phyloP scores from a whole-genome alignment of 2,888 invertebrate genomes.

The Danaus chrysippus region DNA sequence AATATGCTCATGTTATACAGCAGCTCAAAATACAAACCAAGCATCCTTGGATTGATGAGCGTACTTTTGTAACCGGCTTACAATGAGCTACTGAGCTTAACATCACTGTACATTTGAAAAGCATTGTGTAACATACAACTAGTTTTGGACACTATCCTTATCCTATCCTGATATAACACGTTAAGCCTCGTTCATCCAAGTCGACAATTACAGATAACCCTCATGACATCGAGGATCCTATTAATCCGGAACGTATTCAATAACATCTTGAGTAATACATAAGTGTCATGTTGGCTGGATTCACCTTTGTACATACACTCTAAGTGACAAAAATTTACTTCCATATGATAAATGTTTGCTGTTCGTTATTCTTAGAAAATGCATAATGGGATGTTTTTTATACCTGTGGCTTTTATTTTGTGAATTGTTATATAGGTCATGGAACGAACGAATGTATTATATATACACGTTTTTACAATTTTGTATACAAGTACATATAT shows the following conservation, averaged over 20 bases:
- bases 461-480: background rate
- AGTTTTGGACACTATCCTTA: background rate
- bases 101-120: no score
- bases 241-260: constrained; percentile 7
- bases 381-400: constrained; percentile 4
- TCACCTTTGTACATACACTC: background rate
- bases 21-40: no score
- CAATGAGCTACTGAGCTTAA: no score
- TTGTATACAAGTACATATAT: background rate
- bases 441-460: constrained; percentile 4
- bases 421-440: constrained; percentile 4
- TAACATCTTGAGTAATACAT: constrained; percentile 6
- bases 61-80: no score
- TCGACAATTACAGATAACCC: constrained; percentile 8
- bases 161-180: constrained; percentile 4
- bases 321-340: background rate
- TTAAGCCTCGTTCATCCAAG: background rate
- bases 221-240: constrained; percentile 3
- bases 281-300: background rate
- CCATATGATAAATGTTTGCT: constrained; percentile 1
- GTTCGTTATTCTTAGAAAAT: constrained; percentile 6
- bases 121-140: background rate
- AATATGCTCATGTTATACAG: no score
- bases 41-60: no score
- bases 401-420: constrained; percentile 3